Base-by-base conservation (phyloP, 2,113 vertebrate species). In the Phalacrocorax carbo region DNA sequence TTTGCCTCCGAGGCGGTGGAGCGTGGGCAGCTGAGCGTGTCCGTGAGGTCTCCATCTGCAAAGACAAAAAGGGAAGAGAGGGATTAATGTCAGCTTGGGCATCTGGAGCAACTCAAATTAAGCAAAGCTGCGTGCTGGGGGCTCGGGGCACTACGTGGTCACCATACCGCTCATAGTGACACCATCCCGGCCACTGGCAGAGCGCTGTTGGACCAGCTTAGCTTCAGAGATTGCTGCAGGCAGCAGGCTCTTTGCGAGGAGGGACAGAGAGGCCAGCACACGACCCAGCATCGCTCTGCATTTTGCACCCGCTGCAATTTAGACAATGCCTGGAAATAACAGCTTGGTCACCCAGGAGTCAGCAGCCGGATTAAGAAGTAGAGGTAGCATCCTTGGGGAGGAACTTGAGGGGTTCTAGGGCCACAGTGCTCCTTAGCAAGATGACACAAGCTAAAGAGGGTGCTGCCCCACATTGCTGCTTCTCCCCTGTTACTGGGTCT, bases 1-100 rank as follows among this genome's bases (percentile, higher is more conserved):
- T 98, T 94, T 84, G 97, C 90, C 92, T 99, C 99, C 0, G 99
- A 99, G 76, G 98, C 97, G 0, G 97, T 96, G 48, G 99, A 99
- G 42, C 94, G 98, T 0, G 99, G 98, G 60, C 99, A 99, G 64
- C 99, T 99, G 86, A 98, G 98, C 0, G 99, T 99, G 97, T 99
- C 99, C 0, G 99, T 99, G 90, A 99, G 97, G 66, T 99, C 99
- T 84, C 99, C 99, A 10, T 99, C 99, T 99, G 93, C 90, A 23
- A 71, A 78, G 60, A 89, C 54, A 75, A 26, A 80, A 87, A 7
- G 29, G 58, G 54, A 68, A 42, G 34, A 76, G 62, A 1, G 9
- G 12, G 34, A 22, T 72, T 14, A 32, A 77, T 0, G 0, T 93
- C 73, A 10, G 62, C 30, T 22, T 2, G 0, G 54, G 51, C 48